Evolutionary conservation across 1,140 invertebrate species (phyloP).

Genomic region (Idris sp.): DNA sequence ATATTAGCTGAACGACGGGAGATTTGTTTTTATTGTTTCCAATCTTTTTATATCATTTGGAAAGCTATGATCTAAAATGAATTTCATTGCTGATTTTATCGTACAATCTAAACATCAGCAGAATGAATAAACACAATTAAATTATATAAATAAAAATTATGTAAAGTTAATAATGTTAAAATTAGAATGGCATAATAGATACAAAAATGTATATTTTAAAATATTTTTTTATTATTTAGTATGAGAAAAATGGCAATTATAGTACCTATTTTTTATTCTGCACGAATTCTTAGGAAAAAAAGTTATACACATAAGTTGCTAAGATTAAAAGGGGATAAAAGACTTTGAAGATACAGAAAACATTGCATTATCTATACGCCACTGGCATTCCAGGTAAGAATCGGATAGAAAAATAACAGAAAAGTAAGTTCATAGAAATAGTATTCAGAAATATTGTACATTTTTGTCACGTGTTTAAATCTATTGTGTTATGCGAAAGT

Average conservation of each 20-base stretch:
- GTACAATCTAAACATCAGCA: slow-evolving; percentile 3
- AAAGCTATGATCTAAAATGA: slow-evolving; percentile 19
- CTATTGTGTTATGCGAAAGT: slow-evolving; percentile 1
- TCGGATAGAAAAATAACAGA: slow-evolving; percentile 55
- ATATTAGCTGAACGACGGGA: slow-evolving; percentile 35
- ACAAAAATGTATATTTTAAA: too few relatives aligned
- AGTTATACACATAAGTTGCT: slow-evolving; percentile 45
- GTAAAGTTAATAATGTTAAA: too few relatives aligned
- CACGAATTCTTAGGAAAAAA: slow-evolving; percentile 13
- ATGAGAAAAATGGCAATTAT: too few relatives aligned
- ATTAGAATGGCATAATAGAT: too few relatives aligned
- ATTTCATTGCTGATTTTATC: slow-evolving; percentile 26
- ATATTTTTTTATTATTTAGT: too few relatives aligned
- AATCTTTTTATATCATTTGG: slow-evolving; percentile 50
- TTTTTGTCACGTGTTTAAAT: slow-evolving; percentile 55
- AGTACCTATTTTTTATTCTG: slow-evolving; percentile 47
- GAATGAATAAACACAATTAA: too few relatives aligned
- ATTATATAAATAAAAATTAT: too few relatives aligned
- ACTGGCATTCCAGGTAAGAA: slow-evolving; percentile 41
- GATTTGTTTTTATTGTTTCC: slow-evolving; percentile 57
- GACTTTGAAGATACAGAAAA: slow-evolving; percentile 53
- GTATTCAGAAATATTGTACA: slow-evolving; percentile 23
- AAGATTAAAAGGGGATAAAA: slow-evolving; percentile 52
- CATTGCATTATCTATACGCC: slow-evolving; percentile 52
- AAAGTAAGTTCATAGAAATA: slow-evolving; percentile 50